phyloP scores from a whole-genome alignment of 2,797 vertebrate genomes.

The Lepidocolaptes lacrymiger region DNA sequence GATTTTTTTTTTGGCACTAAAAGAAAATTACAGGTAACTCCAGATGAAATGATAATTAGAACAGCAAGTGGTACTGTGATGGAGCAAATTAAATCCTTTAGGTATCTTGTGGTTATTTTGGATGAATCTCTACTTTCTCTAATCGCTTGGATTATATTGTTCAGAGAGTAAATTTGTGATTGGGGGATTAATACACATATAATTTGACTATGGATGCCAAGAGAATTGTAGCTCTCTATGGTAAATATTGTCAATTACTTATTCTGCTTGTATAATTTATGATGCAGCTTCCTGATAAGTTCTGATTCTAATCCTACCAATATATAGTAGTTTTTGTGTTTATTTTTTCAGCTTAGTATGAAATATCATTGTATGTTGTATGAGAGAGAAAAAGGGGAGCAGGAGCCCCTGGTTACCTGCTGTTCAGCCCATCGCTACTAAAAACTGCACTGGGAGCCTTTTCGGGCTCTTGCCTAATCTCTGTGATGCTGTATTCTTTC shows the following conservation, averaged over 20 bases:
- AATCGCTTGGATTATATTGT: conserved; percentile 64
- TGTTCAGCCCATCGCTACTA: neutral
- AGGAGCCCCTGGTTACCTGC: neutral
- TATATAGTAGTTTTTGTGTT: neutral
- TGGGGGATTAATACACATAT: conserved; percentile 53
- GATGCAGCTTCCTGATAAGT: neutral
- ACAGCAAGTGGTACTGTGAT: conserved; percentile 58
- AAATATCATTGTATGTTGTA: neutral
- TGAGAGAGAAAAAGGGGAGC: neutral
- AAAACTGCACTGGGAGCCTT: neutral
- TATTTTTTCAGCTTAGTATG: conserved; percentile 31
- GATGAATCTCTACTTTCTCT: conserved; percentile 67
- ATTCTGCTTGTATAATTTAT: conserved; percentile 2
- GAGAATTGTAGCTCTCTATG: conserved; percentile 39
- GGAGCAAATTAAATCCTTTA: conserved; percentile 67
- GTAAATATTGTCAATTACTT: conserved; percentile 58
- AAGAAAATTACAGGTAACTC: conserved; percentile 75
- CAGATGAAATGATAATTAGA: conserved; percentile 72
- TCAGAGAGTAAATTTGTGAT: conserved; percentile 44
- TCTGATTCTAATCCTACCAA: conserved; percentile 36
- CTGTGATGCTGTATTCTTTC: conserved; percentile 36
- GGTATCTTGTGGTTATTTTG: conserved; percentile 68
- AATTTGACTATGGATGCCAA: conserved; percentile 67
- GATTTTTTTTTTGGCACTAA: conserved; percentile 51
- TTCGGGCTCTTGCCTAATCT: conserved; percentile 46